Evolutionary conservation across 2,797 vertebrate genomes (phyloP).

Genomic region (Lophius americanus): DNA sequence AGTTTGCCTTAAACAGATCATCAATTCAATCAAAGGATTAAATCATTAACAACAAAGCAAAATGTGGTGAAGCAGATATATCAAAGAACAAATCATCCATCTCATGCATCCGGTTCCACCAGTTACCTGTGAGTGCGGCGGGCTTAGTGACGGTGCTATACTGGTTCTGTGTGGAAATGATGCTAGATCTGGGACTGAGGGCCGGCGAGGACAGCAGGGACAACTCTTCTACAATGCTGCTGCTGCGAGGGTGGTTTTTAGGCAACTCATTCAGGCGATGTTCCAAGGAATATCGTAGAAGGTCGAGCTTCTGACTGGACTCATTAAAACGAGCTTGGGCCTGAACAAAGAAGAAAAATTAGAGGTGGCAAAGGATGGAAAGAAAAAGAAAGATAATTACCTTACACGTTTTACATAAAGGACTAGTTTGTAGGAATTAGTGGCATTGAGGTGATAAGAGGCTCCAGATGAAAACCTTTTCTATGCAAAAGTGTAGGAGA

Average conservation of each 20-base stretch:
- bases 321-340: constrained; percentile 96
- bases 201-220: constrained; percentile 90
- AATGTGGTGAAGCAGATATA: too few species aligned
- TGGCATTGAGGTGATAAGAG: too few species aligned
- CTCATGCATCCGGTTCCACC: background rate
- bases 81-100: too few species aligned
- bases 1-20: too few species aligned
- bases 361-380: background rate
- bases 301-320: constrained; percentile 95
- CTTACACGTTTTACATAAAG: constrained; percentile 12
- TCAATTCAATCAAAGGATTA: too few species aligned
- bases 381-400: constrained; percentile 21
- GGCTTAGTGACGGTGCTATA: constrained; percentile 96
- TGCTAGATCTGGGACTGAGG: constrained; percentile 91
- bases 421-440: too few species aligned
- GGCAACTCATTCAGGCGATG: constrained; percentile 93
- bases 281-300: constrained; percentile 94
- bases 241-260: constrained; percentile 94
- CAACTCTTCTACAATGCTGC: constrained; percentile 94
- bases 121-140: constrained; percentile 92
- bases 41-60: too few species aligned
- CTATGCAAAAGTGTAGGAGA: too few species aligned
- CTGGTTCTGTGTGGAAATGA: constrained; percentile 94
- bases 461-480: too few species aligned
- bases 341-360: constrained; percentile 69